These are phyloP conservation scores for Brachyopa scutellaris DNA, from an alignment of 2,888 invertebrate species.

Conservation along the genomic window DNA sequence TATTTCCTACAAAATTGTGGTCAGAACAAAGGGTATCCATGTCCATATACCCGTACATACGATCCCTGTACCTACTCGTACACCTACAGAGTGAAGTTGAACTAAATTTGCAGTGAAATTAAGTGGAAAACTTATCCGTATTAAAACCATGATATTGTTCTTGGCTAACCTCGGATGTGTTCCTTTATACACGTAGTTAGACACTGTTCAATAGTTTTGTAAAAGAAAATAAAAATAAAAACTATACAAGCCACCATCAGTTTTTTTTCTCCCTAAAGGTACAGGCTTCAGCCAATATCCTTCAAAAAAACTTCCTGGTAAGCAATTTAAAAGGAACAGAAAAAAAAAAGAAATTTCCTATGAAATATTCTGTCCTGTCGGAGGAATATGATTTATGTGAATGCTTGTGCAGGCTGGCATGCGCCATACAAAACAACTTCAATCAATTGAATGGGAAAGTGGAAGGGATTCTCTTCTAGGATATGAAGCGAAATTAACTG, in stretches of 20 bases:
- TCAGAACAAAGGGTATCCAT: slow-evolving; percentile 32
- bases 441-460: slow-evolving; percentile 48
- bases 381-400: slow-evolving; percentile 62
- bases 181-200: slow-evolving; percentile 33
- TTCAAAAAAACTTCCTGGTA: slow-evolving; percentile 47
- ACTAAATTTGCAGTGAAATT: slow-evolving; percentile 67
- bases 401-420: slow-evolving; percentile 43
- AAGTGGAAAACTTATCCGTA: slow-evolving; percentile 71
- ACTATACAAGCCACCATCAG: not conserved
- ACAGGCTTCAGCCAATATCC: slow-evolving; percentile 47
- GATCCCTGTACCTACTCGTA: not conserved
- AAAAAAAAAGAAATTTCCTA: slow-evolving; percentile 17
- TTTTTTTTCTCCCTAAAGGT: slow-evolving; percentile 21
- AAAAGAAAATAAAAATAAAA: slow-evolving; percentile 22
- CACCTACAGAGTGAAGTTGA: slow-evolving; percentile 35
- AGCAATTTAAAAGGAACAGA: slow-evolving; percentile 30
- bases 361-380: slow-evolving; percentile 55
- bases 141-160: slow-evolving; percentile 62
- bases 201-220: slow-evolving; percentile 62
- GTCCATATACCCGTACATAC: not conserved
- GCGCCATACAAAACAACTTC: slow-evolving; percentile 44
- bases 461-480: slow-evolving; percentile 25
- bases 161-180: slow-evolving; percentile 43
- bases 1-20: slow-evolving; percentile 46
- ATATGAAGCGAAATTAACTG: slow-evolving; percentile 50